Evolutionary conservation across 2,888 invertebrate species (phyloP).

Genomic region (Stegophylla sp.): DNA sequence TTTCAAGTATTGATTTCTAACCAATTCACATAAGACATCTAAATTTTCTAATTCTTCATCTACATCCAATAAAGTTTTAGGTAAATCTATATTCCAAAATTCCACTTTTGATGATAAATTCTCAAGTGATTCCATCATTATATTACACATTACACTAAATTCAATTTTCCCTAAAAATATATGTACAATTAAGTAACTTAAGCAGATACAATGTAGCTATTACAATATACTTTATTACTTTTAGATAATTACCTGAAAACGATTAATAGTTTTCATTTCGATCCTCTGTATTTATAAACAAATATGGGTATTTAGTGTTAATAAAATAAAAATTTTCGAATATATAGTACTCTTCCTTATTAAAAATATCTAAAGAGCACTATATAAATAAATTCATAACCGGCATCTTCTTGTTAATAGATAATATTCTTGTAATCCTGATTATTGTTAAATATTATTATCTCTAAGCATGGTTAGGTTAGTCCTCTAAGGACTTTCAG

Average conservation of each 20-base stretch:
- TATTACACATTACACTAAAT: not conserved
- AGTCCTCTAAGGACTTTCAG: too few species aligned
- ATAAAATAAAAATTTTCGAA: too few species aligned
- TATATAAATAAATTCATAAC: too few species aligned
- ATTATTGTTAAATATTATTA: too few species aligned
- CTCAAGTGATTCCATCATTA: not conserved
- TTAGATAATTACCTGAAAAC: not conserved
- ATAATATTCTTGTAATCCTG: too few species aligned
- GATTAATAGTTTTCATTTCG: too few species aligned
- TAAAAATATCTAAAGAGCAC: too few species aligned
- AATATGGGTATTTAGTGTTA: too few species aligned
- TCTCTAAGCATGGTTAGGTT: too few species aligned
- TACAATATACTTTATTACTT: not conserved
- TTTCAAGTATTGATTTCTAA: slow-evolving; percentile 50
- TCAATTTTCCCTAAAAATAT: slow-evolving; percentile 19
- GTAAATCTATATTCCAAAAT: slow-evolving; percentile 35
- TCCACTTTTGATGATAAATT: slow-evolving; percentile 4
- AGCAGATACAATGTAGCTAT: not conserved
- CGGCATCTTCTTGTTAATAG: too few species aligned
- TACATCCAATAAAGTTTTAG: slow-evolving; percentile 26
- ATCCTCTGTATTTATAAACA: not conserved
- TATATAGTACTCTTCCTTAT: too few species aligned
- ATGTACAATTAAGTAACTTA: not conserved
- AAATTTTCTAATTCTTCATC: slow-evolving; percentile 31
- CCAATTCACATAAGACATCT: slow-evolving; percentile 35